A percentile compares a stretch with the other conserved stretches of the same genome.
These are phyloP conservation scores for Ochotona princeps DNA, from an alignment of 2,113 vertebrate genomes.

Conservation along the genomic window DNA sequence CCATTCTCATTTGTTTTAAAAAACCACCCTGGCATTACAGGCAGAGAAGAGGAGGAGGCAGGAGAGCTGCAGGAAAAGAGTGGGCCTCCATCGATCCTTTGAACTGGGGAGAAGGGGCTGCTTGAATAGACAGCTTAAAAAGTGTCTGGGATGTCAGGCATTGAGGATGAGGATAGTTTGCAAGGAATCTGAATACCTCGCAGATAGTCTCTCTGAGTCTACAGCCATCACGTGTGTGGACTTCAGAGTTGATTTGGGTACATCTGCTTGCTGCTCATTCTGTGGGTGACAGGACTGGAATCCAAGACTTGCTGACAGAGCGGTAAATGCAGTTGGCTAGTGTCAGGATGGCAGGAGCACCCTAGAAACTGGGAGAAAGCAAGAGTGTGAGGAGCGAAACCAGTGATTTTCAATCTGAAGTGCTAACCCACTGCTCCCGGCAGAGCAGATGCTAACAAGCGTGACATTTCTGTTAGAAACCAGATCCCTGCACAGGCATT, in stretches of 20 bases:
- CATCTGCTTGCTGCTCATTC: background rate
- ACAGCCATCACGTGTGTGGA: background rate
- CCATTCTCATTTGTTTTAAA: conserved; percentile 74
- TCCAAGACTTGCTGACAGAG: background rate
- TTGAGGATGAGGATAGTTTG: background rate
- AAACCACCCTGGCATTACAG: conserved; percentile 58
- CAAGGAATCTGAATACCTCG: background rate
- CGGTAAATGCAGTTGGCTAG: background rate
- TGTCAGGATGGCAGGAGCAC: background rate
- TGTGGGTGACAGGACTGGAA: background rate
- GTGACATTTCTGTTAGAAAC: background rate
- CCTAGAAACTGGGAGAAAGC: background rate
- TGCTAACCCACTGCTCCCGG: background rate
- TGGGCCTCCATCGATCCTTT: background rate
- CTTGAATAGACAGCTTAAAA: background rate
- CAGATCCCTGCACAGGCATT: background rate
- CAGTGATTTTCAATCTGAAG: background rate
- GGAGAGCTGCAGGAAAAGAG: background rate
- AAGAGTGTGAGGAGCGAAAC: background rate
- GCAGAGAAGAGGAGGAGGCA: conserved; percentile 38
- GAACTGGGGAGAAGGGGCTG: background rate
- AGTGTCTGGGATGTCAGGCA: background rate
- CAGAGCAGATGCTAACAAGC: background rate
- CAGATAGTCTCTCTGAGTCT: background rate
- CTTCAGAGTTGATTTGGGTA: background rate